These are phyloP conservation scores for Leucophenga maculata DNA, from an alignment of 2,888 invertebrate genomes.

Conservation along the genomic window DNA sequence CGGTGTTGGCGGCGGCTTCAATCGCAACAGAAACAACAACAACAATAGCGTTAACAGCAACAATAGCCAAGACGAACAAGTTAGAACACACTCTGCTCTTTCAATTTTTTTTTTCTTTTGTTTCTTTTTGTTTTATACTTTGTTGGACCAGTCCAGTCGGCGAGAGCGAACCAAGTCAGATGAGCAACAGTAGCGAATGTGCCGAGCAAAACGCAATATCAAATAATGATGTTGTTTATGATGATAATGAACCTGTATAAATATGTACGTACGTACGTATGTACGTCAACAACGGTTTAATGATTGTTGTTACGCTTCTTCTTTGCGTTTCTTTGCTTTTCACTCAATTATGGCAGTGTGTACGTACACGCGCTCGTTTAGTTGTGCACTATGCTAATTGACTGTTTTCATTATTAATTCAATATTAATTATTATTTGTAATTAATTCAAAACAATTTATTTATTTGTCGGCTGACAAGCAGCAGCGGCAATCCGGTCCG, in stretches of 20 bases:
- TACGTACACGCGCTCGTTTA: background rate
- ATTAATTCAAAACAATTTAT: background rate
- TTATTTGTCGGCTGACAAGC: background rate
- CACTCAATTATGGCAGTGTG: background rate
- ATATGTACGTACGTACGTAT: too few relatives aligned
- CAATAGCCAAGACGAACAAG: too few relatives aligned
- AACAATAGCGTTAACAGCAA: too few relatives aligned
- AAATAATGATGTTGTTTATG: constrained; percentile 41
- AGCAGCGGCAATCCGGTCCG: too few relatives aligned
- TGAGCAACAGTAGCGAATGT: constrained; percentile 36
- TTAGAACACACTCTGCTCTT: too few relatives aligned
- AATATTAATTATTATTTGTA: background rate
- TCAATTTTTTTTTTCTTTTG: background rate
- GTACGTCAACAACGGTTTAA: too few relatives aligned
- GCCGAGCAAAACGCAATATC: constrained; percentile 50
- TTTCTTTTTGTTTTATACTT: constrained; percentile 21
- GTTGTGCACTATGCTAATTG: background rate
- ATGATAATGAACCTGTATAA: too few relatives aligned
- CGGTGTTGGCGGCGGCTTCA: constrained; percentile 16
- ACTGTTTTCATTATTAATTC: background rate
- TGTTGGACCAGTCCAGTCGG: constrained; percentile 42
- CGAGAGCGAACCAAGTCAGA: background rate
- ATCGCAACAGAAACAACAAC: too few relatives aligned
- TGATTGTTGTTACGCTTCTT: too few relatives aligned
- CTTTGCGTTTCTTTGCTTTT: too few relatives aligned